These are phyloP conservation scores for Ricordea florida DNA, from an alignment of 92 coral and sea anemone genomes.

Conservation along the genomic window DNA sequence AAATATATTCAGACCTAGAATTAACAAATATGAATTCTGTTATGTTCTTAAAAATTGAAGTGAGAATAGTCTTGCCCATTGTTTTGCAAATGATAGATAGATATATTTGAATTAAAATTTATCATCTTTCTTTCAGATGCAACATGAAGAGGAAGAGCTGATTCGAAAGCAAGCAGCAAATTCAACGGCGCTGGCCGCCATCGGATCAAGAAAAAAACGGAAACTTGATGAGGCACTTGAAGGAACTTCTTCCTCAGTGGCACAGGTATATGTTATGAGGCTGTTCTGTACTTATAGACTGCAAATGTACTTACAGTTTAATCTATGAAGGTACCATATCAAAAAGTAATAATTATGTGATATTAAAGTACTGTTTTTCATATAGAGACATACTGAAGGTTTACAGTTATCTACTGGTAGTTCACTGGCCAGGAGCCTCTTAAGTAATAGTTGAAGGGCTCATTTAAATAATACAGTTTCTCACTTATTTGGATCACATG, in stretches of 20 bases:
- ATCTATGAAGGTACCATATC: too few species aligned
- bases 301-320: neutral
- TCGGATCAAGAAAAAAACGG: constrained; percentile 96
- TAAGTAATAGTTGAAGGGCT: too few species aligned
- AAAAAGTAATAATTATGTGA: too few species aligned
- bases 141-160: constrained; percentile 96
- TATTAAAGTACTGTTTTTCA: too few species aligned
- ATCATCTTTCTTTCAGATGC: constrained; percentile 53
- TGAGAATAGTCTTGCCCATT: too few species aligned
- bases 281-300: neutral
- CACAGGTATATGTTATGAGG: constrained; percentile 2
- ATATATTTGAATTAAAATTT: too few species aligned
- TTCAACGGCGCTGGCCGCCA: constrained; percentile 96
- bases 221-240: constrained; percentile 89
- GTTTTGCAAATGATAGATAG: too few species aligned
- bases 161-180: constrained; percentile 96
- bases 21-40: neutral
- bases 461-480: too few species aligned
- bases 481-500: too few species aligned
- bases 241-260: constrained; percentile 31
- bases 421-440: too few species aligned
- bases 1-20: neutral
- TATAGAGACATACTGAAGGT: too few species aligned
- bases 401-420: too few species aligned
- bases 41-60: neutral